These are phyloP conservation scores for Bombus confusus DNA, from an alignment of 1,140 invertebrate genomes.

Conservation along the genomic window DNA sequence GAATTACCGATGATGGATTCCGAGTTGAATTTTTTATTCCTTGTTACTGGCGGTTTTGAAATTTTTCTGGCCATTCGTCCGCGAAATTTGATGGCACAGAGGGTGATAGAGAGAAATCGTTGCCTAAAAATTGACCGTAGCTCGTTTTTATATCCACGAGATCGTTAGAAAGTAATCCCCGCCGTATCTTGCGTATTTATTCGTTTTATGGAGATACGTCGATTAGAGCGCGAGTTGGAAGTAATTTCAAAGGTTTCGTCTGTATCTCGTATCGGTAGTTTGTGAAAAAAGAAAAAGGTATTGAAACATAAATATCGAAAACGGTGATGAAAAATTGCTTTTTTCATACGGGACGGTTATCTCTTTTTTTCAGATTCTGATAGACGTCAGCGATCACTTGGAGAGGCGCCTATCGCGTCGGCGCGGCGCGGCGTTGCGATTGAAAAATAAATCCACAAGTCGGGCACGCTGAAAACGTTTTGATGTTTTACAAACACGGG, in stretches of 20 bases:
- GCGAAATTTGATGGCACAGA: not conserved
- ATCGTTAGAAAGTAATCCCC: not conserved
- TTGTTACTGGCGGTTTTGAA: too few relatives aligned
- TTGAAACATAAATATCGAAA: conserved; percentile 13
- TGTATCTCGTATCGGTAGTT: not conserved
- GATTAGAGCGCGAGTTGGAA: not conserved
- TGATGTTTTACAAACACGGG: conserved; percentile 4
- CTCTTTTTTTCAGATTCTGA: conserved; percentile 16
- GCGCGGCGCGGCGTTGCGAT: not conserved
- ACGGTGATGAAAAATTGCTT: conserved; percentile 6
- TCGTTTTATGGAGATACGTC: not conserved
- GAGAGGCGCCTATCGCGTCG: not conserved
- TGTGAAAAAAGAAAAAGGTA: not conserved
- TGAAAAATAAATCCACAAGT: conserved; percentile 27
- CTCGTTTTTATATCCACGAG: too few relatives aligned
- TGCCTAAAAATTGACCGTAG: not conserved
- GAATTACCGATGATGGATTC: not conserved
- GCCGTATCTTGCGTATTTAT: too few relatives aligned
- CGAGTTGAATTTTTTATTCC: not conserved
- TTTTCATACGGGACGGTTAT: conserved; percentile 11
- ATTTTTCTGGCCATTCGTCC: not conserved
- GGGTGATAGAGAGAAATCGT: not conserved
- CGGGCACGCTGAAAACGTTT: not conserved
- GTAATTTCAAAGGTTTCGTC: not conserved
- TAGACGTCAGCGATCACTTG: conserved; percentile 14